A percentile compares a stretch with the other conserved stretches of the same genome.
These are phyloP conservation scores for Scarus forsteni DNA, from an alignment of 2,797 vertebrate species.

Conservation along the genomic window DNA sequence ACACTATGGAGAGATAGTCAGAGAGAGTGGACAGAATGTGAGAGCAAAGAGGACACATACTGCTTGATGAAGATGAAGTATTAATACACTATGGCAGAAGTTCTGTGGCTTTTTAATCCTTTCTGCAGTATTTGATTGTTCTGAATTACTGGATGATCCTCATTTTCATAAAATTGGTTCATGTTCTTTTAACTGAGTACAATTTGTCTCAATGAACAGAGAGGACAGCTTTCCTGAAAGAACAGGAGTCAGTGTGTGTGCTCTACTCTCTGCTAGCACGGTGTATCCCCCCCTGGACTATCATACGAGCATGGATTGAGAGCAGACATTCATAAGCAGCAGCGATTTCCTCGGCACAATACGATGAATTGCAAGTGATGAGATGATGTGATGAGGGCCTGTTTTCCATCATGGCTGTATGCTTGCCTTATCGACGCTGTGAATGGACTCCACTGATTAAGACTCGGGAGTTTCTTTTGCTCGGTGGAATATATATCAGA, in stretches of 20 bases:
- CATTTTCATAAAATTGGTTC: not conserved
- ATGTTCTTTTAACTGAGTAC: not conserved
- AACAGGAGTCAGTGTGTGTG: conserved; percentile 18
- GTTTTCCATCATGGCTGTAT: conserved; percentile 67
- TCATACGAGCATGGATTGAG: conserved; percentile 46
- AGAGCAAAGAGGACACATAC: not conserved
- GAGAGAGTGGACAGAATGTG: not conserved
- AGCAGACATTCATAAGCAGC: conserved; percentile 67
- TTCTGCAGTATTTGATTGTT: not conserved
- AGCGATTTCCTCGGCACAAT: conserved; percentile 67
- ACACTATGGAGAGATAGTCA: not conserved
- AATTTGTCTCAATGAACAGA: conserved; percentile 9
- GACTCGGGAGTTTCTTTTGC: conserved; percentile 35
- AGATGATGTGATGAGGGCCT: conserved; percentile 66
- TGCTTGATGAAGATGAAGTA: not conserved
- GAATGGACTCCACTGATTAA: conserved; percentile 34
- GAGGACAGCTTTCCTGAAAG: conserved; percentile 25
- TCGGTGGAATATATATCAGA: conserved; percentile 41
- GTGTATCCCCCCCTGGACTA: conserved; percentile 17
- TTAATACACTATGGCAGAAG: not conserved
- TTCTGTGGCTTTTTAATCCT: not conserved
- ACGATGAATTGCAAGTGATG: conserved; percentile 66
- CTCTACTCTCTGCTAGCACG: conserved; percentile 20
- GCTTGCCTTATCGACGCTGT: conserved; percentile 28
- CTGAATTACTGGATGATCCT: not conserved